Base-by-base conservation (phyloP, 2,797 vertebrate species). In the Spheniscus humboldti region DNA sequence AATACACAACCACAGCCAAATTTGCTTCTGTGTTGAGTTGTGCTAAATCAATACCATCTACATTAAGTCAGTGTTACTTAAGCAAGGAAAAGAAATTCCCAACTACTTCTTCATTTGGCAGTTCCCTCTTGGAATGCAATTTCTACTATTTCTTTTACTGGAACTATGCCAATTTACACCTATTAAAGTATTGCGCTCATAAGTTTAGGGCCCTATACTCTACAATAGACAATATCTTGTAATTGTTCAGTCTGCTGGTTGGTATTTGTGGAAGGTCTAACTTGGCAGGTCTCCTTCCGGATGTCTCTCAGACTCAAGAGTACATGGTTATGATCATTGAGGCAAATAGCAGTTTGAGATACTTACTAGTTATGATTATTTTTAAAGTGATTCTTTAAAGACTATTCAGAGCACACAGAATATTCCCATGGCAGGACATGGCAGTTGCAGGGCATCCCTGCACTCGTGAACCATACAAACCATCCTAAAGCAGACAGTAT, bases 301-400 rank as follows among this genome's bases (percentile, higher is more conserved):
- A 59, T 20, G 13, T n/a, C 27, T 71, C 75, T 85, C 43, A 37
- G 19, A 35, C 43, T 52, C 11, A 25, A 15, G 22, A 37, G 27
- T 30, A n/a, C 18, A 22, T 1, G 48, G 35, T 23, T 66, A 37
- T 4, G 30, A 72, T 16, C n/a, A 52, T 0, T 50, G 47, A 2
- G 4, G 24, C 4, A 11, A 82, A 35, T 0, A 56, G 37, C 64
- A 74, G 17, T 45, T 15, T 30, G 67, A 84, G 37, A 48, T 33
- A 66, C 7, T 79, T 69, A 37, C 8, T 67, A 85, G 27, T 11
- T 59, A 39, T 6, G 23, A 56, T 35, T 59, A 57, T 35, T 41
- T 76, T 73, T 27, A 14, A 86, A 83, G 20, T 13, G 27, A n/a
- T 43, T 64, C 35, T 79, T 57, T 56, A 27, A 75, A 69, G 66